Evolutionary conservation across 2,113 vertebrate genomes (phyloP), one percentile per base, ranked within the genome.

Genomic region (Tachysurus fulvidraco): DNA sequence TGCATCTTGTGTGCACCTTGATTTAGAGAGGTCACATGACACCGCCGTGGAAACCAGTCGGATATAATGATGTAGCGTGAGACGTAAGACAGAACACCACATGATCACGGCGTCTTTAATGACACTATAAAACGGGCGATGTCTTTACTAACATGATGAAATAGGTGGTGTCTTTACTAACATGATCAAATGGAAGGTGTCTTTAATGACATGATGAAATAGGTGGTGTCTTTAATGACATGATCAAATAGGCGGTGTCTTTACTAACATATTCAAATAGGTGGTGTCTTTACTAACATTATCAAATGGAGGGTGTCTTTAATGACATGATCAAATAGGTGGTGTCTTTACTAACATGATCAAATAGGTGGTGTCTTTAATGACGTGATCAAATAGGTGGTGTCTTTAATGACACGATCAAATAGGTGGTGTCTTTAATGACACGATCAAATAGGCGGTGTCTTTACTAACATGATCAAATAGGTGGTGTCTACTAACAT

Each of bases 11-110:
- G 23, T 81, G 62, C 50, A 77, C 28, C 52, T 57, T 81, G 62
- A 86, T 86, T 81, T 21, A 2, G 23, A 59, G 64, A 69, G n/a
- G 55, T 55, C 83, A 57, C 46, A 25, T 57, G 55, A 28, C 69
- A n/a, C 19, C 36, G 13, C 54, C 62, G 55, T 84, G 83, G 69
- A 46, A 74, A 41, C 69, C 83, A 28, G 55, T 44, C 4, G 50
- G 21, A 28, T 62, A 19, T 46, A 84, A 62, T 1, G 69, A 84
- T 28, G 36, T 36, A 25, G 65, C 23, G 65, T 19, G 50, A 83
- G 62, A 71, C 7, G 74, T 74, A 74, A 25, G 69, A 76, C 25
- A 50, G 50, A 54, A 17, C 74, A 1, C 13, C 2, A 30, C 30
- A 46, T 41, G 11, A 74, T 44, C 16, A 41, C 17, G 4, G 36